Base-by-base conservation (phyloP, 1,140 invertebrate species). In the Drosophila setifemur region DNA sequence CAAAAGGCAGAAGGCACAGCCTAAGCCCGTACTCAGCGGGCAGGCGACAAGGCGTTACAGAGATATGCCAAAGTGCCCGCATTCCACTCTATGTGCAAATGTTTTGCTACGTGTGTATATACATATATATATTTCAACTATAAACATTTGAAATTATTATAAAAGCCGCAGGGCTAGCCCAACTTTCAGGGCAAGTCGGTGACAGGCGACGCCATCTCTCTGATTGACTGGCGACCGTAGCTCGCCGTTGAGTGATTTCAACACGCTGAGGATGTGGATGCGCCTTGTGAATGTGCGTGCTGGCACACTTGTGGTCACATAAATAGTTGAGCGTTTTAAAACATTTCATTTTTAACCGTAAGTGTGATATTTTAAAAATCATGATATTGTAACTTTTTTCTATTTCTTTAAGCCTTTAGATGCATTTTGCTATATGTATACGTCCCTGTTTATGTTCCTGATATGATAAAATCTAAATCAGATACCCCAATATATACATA, bases 211-310 rank as follows among this genome's bases (percentile, higher is more conserved):
- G 76, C 73, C 68, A 76, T 82, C 74, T 50, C 66, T 50, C 49
- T 69, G 73, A 82, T 73, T 83, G 77, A 82, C 68, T 69, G 77
- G 77, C 77, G 79, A 68, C 48, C 21, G 14, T 14, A 45, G 28
- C 9, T 19, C 47, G 42, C 54, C 28, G 35, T 16, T 28, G 1
- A 42, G 33, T 72, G 68, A 68, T 49, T 47, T 63, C 33, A 40
- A 23, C 55, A 57, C 37, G 25, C 7, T 29, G 7, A 14, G n/a
- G 19, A 49, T 31, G 31, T 12, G 19, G 26, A 8, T 21, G n/a
- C n/a, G n/a, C n/a, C n/a, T n/a, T 23, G 47, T 19, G 23, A 14
- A 16, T 18, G 8, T 31, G 12, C 42, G 11, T 12, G 21, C 31
- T 39, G 35, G 25, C 5, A 58, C 57, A 61, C 28, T 25, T 0